phyloP scores from a whole-genome alignment of 2,888 invertebrate species.

The Ormyrus thymus region DNA sequence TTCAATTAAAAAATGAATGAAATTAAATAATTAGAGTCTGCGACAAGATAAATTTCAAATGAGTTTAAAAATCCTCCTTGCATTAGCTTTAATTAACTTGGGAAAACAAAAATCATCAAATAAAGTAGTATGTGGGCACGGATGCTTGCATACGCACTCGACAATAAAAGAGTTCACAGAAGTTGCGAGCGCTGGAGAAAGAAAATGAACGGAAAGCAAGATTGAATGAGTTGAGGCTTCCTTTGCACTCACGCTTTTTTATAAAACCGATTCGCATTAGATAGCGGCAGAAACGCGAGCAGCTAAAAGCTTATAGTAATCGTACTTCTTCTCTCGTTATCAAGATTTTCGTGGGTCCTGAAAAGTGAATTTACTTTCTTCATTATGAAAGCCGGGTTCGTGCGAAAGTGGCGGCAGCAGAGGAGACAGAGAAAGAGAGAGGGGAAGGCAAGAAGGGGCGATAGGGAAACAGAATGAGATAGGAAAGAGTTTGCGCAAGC shows the following conservation, averaged over 20 bases:
- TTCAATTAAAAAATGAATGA: too few relatives aligned
- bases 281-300: conserved; percentile 31
- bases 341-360: conserved; percentile 62
- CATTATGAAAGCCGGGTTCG: conserved; percentile 63
- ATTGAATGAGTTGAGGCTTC: neutral
- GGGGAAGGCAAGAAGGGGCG: neutral
- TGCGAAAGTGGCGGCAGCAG: conserved; percentile 55
- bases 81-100: conserved; percentile 36
- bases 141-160: neutral
- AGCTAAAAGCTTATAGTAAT: conserved; percentile 58
- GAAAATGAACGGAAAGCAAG: neutral
- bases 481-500: conserved; percentile 32
- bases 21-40: neutral
- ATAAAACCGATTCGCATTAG: conserved; percentile 38
- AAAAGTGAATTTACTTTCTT: conserved; percentile 65
- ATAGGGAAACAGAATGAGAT: conserved; percentile 12
- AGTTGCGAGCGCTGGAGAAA: neutral
- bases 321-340: conserved; percentile 62
- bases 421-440: neutral
- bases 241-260: neutral
- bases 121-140: conserved; percentile 2
- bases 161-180: neutral
- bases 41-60: neutral
- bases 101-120: conserved; percentile 17
- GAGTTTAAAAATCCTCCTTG: neutral